Conservation (phyloP, 2,797 vertebrate genomes). For the Sitta carolinensis region DNA sequence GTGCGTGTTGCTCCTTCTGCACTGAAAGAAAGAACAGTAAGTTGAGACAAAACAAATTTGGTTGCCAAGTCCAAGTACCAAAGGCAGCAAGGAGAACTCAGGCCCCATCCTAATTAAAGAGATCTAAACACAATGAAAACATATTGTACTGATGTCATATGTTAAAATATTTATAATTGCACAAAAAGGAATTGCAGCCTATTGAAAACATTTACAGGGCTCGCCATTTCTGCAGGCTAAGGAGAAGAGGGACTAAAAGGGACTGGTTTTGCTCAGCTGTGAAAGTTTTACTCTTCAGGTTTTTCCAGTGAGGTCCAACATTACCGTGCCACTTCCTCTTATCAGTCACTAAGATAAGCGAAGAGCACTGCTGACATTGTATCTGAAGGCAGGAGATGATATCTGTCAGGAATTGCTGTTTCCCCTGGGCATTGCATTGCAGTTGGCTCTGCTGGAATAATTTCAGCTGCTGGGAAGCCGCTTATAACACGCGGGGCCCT, state of each 20-base stretch:
- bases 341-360: background rate
- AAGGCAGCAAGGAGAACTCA: slow-evolving; percentile 58
- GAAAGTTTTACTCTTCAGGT: slow-evolving; percentile 9
- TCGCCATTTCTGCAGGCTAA: background rate
- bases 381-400: slow-evolving; percentile 13
- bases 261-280: background rate
- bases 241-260: background rate
- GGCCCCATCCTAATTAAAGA: slow-evolving; percentile 71
- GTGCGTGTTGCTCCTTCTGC: slow-evolving; percentile 36
- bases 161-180: slow-evolving; percentile 73
- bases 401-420: background rate
- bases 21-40: slow-evolving; percentile 57
- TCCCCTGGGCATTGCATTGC: background rate
- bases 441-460: background rate
- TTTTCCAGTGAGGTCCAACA: slow-evolving; percentile 19
- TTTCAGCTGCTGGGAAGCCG: background rate
- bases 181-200: slow-evolving; percentile 56
- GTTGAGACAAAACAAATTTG: slow-evolving; percentile 63
- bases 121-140: slow-evolving; percentile 70
- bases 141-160: slow-evolving; percentile 69
- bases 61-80: slow-evolving; percentile 70
- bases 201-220: slow-evolving; percentile 55
- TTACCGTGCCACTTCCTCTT: background rate
- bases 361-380: background rate
- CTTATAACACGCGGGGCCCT: background rate